Conservation (phyloP, 2,888 invertebrate genomes). For the Embidobia sp. region DNA sequence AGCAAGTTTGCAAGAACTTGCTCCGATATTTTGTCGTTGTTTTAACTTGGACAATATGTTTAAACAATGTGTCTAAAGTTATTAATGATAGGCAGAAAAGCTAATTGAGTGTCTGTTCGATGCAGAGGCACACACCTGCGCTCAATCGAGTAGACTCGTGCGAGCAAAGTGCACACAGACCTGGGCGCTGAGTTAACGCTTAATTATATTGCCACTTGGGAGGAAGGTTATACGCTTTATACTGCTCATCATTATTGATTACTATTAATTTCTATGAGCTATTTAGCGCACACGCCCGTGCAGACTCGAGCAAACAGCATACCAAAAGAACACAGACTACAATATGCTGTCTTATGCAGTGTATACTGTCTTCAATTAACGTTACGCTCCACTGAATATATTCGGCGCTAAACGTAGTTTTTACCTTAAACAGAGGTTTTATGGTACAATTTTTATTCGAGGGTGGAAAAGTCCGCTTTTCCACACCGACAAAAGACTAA, state of each 20-base stretch:
- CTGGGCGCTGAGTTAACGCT: background rate
- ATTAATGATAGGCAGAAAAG: background rate
- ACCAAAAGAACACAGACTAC: background rate
- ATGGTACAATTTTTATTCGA: no score
- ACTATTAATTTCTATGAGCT: slow-evolving; percentile 30
- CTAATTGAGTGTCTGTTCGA: background rate
- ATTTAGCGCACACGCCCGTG: slow-evolving; percentile 10
- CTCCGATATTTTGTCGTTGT: no score
- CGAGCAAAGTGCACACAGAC: slow-evolving; percentile 4
- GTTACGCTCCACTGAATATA: no score
- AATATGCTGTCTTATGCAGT: background rate
- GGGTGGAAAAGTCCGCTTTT: no score
- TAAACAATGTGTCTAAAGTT: no score
- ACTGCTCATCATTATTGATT: slow-evolving; percentile 26
- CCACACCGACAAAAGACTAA: no score
- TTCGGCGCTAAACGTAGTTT: no score
- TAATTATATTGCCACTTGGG: slow-evolving; percentile 39
- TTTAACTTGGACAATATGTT: no score
- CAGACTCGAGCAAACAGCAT: no score
- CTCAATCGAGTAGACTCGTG: slow-evolving; percentile 1
- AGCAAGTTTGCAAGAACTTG: no score
- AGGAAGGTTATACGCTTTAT: slow-evolving; percentile 30
- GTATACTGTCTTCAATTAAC: no score
- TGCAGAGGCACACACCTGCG: background rate
- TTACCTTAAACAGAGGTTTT: no score